A percentile compares a stretch with the other conserved stretches of the same genome.
Conservation (phyloP, 2,797 vertebrate species). For the Cyprinodon diabolis region DNA sequence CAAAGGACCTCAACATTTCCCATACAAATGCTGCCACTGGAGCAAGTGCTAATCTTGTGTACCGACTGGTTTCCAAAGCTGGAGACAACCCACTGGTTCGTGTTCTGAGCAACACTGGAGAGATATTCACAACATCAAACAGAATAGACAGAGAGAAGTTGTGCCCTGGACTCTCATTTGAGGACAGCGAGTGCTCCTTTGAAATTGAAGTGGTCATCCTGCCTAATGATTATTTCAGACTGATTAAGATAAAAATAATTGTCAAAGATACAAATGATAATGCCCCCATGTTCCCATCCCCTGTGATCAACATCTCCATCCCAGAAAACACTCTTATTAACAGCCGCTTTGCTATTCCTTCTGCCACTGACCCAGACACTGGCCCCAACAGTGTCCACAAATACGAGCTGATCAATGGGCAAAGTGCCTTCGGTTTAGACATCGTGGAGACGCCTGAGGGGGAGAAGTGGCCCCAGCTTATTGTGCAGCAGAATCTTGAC, state of each 20-base stretch:
- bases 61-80: slow-evolving; percentile 97
- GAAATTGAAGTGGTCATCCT: slow-evolving; percentile 99
- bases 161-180: slow-evolving; percentile 93
- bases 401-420: slow-evolving; percentile 96
- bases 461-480: slow-evolving; percentile 99
- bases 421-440: slow-evolving; percentile 97
- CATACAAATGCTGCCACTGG: slow-evolving; percentile 95
- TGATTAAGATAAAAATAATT: slow-evolving; percentile 99
- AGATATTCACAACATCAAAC: slow-evolving; percentile 97
- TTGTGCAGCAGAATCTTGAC: slow-evolving; percentile 98
- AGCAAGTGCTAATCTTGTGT: slow-evolving; percentile 94
- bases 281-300: slow-evolving; percentile 98
- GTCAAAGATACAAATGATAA: slow-evolving; percentile 99
- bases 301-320: slow-evolving; percentile 99
- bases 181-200: slow-evolving; percentile 97
- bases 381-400: slow-evolving; percentile 98
- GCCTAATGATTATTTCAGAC: slow-evolving; percentile 98
- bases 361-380: slow-evolving; percentile 97
- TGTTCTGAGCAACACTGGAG: slow-evolving; percentile 95
- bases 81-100: slow-evolving; percentile 96
- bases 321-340: slow-evolving; percentile 99
- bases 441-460: slow-evolving; percentile 98
- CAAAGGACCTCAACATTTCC: slow-evolving; percentile 99
- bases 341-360: slow-evolving; percentile 97
- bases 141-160: slow-evolving; percentile 98